These are phyloP conservation scores for Vulpes vulpes DNA, from an alignment of 2,113 vertebrate species.

Conservation along the genomic window DNA sequence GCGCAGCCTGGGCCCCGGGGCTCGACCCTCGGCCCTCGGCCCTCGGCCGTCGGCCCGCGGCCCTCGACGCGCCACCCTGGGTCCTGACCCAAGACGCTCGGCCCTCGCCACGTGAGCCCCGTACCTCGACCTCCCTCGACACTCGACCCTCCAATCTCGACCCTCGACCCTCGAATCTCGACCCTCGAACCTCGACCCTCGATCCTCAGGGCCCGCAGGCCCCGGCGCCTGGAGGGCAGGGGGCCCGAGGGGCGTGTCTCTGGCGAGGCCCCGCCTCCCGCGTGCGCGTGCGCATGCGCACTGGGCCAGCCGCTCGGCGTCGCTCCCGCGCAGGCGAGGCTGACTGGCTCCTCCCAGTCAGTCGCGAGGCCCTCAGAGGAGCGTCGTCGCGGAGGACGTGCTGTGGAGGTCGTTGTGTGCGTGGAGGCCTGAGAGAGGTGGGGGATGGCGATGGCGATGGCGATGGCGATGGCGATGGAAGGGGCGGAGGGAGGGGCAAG, in stretches of 20 bases:
- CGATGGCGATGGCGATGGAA: no score
- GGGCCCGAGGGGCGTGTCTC: neutral
- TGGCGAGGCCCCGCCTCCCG: neutral
- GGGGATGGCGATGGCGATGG: no score
- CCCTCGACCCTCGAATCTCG: no score
- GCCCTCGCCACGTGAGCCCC: neutral
- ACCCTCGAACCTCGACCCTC: no score
- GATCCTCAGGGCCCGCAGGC: neutral
- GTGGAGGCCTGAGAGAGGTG: no score
- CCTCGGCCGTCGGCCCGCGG: no score
- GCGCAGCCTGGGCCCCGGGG: no score
- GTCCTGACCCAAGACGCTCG: neutral
- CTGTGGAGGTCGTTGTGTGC: no score
- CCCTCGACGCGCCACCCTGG: neutral
- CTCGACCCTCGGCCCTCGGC: no score
- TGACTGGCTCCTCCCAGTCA: accelerated
- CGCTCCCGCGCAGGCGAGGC: neutral
- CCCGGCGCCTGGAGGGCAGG: neutral
- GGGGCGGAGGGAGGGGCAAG: no score
- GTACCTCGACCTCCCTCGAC: neutral
- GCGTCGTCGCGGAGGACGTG: no score
- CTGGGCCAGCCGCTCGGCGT: neutral
- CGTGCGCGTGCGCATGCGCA: neutral
- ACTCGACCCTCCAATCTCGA: no score
- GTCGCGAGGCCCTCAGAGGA: neutral